Conservation (phyloP, 2,797 vertebrate genomes). For the Fistularia commersonii region DNA sequence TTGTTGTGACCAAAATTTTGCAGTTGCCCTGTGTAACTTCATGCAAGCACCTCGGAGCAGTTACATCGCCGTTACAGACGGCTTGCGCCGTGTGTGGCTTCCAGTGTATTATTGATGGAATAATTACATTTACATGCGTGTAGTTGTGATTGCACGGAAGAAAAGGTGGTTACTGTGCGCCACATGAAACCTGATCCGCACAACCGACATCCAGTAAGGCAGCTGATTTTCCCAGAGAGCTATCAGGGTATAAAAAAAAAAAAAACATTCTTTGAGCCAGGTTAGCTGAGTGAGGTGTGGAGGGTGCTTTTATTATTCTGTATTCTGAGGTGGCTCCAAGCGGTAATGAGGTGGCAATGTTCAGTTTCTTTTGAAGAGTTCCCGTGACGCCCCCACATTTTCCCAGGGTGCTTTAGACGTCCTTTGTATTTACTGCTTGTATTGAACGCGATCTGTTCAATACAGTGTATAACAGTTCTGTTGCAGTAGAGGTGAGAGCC, state of each 20-base stretch:
- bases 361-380: slow-evolving; percentile 23
- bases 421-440: slow-evolving; percentile 22
- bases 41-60: no score
- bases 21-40: no score
- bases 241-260: slow-evolving; percentile 31
- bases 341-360: slow-evolving; percentile 37
- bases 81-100: slow-evolving; percentile 8
- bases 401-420: slow-evolving; percentile 19
- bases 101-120: slow-evolving; percentile 2
- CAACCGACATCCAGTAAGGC: slow-evolving; percentile 26
- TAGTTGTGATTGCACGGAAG: slow-evolving; percentile 14
- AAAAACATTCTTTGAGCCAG: slow-evolving; percentile 25
- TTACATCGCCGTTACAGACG: background rate
- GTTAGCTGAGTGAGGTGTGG: slow-evolving; percentile 38
- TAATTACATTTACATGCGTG: background rate
- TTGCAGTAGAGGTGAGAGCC: slow-evolving; percentile 49
- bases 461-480: slow-evolving; percentile 38
- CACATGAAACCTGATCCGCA: slow-evolving; percentile 48
- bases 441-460: slow-evolving; percentile 6
- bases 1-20: no score
- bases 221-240: slow-evolving; percentile 17
- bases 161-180: slow-evolving; percentile 33
- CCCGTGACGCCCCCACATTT: slow-evolving; percentile 9
- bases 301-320: slow-evolving; percentile 36
- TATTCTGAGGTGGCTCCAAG: slow-evolving; percentile 31